A percentile compares a stretch with the other conserved stretches of the same genome.
These are phyloP conservation scores for Chrysolina oricalcia DNA, from an alignment of 2,888 invertebrate genomes.

Conservation along the genomic window DNA sequence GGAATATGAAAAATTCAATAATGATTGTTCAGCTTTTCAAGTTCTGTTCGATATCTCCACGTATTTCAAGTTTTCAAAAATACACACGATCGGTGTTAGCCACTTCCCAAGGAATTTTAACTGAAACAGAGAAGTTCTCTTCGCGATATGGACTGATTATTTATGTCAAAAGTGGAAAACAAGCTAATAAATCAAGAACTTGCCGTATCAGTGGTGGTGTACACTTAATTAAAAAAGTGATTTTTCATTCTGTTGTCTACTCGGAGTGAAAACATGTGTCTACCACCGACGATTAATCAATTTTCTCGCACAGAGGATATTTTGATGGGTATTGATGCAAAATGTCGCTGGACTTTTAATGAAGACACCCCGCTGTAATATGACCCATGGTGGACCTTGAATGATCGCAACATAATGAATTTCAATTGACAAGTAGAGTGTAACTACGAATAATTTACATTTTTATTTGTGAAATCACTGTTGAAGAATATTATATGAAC, in stretches of 20 bases:
- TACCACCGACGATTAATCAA: constrained; percentile 47
- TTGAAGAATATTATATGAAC: too few species aligned
- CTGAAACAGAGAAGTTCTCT: too few species aligned
- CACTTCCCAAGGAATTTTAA: too few species aligned
- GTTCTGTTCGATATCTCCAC: too few species aligned
- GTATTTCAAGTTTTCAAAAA: too few species aligned
- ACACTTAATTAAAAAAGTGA: constrained; percentile 48
- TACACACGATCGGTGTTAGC: too few species aligned
- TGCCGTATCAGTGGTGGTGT: constrained; percentile 1
- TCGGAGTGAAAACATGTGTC: constrained; percentile 46
- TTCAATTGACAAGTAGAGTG: too few species aligned
- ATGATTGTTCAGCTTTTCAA: too few species aligned
- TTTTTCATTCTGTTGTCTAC: constrained; percentile 48
- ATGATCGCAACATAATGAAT: not conserved
- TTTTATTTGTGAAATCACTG: too few species aligned
- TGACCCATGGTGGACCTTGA: not conserved
- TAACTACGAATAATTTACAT: too few species aligned
- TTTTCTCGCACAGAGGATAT: constrained; percentile 24
- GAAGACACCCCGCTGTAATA: not conserved
- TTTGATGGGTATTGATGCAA: constrained; percentile 16
- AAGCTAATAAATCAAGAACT: constrained; percentile 10
- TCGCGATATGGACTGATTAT: too few species aligned
- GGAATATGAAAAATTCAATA: too few species aligned
- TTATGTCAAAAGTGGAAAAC: not conserved
- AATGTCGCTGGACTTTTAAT: not conserved